Base-by-base conservation (phyloP, 1,140 invertebrate species). In the Neocloeon triangulifer region DNA sequence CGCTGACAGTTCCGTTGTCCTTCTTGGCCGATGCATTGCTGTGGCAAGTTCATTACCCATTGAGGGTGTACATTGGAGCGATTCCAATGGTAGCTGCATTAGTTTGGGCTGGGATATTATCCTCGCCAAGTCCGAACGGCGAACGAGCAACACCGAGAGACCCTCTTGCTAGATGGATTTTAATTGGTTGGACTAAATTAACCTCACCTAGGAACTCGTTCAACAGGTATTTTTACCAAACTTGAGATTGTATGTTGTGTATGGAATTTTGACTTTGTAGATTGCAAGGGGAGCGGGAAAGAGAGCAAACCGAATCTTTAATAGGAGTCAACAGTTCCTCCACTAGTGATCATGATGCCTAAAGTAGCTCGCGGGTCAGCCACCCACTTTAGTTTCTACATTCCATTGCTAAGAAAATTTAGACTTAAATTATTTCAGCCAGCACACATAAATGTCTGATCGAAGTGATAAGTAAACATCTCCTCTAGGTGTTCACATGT, bases 101-200 rank as follows among this genome's bases (percentile, higher is more conserved):
- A 49, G 53, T 85, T 34, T n/a, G n/a, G n/a, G 64, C 68, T 29
- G 65, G 82, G 5, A 71, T 69, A 25, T 46, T 80, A 31, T n/a
- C n/a, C 50, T 86, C 19, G 67, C 74, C 20, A 70, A 82, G 50
- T 82, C 75, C 44, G 78, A 86, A n/a, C n/a, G n/a, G n/a, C n/a
- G n/a, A n/a, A n/a, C n/a, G n/a, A n/a, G n/a, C n/a, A n/a, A 44
- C 77, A 77, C 47, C 78, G 74, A 66, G 82, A 89, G 58, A 81
- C 82, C 30, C 61, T 79, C 5, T 50, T 66, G 47, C 58, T 69
- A 40, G 45, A 66, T 7, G 48, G 73, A 23, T 70, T 66, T 48
- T 64, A 64, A 41, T 38, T 66, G 32, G 55, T 68, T 40, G 52
- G 58, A 37, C 57, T 52, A 46, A 39, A 63, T 19, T 70, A 59